phyloP scores from a whole-genome alignment of 2,888 invertebrate genomes.

The Melinaea marsaeus region DNA sequence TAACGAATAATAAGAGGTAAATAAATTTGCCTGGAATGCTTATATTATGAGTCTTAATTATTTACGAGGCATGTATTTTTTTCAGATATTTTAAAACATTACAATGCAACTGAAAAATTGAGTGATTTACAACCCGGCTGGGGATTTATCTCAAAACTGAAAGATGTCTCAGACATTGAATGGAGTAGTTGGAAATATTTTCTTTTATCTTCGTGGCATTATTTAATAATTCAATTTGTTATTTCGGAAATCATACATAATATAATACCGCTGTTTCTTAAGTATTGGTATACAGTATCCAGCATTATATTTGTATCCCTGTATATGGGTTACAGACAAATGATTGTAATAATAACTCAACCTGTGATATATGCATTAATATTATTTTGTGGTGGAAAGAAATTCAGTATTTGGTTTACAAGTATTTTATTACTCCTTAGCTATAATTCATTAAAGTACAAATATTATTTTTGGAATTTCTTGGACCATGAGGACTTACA shows the following conservation, averaged over 20 bases:
- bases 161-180: conserved; percentile 84
- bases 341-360: conserved; percentile 72
- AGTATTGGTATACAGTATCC: conserved; percentile 76
- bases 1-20: not conserved
- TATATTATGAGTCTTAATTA: not conserved
- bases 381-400: conserved; percentile 66
- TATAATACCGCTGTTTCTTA: conserved; percentile 48
- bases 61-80: conserved; percentile 31
- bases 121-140: conserved; percentile 78
- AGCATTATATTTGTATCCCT: conserved; percentile 66
- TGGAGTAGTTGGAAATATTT: conserved; percentile 82
- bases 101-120: conserved; percentile 41
- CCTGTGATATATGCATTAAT: conserved; percentile 73
- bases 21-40: not conserved
- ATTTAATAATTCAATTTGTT: conserved; percentile 75
- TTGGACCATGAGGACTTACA: conserved; percentile 61
- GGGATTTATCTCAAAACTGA: conserved; percentile 72
- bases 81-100: conserved; percentile 52
- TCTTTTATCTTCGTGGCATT: conserved; percentile 71
- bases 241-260: conserved; percentile 72
- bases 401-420: conserved; percentile 74
- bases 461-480: conserved; percentile 66
- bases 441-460: conserved; percentile 72
- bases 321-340: conserved; percentile 70
- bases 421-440: conserved; percentile 68